Evolutionary conservation across 1,140 invertebrate species (phyloP).

Genomic region (Mactra quadrangularis): DNA sequence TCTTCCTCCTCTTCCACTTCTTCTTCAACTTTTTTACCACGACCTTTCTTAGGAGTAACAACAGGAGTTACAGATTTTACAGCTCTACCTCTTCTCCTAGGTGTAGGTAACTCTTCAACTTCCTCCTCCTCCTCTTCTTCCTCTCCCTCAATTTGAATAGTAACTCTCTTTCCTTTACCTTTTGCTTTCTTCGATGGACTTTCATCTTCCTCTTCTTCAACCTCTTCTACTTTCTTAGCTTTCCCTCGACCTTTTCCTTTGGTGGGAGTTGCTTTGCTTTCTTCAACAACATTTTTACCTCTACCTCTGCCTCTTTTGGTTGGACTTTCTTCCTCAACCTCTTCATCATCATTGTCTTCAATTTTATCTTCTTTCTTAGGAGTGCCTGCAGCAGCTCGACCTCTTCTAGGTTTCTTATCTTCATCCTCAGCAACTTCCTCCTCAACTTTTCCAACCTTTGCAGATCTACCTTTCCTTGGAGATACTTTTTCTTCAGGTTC

Average conservation of each 20-base stretch:
- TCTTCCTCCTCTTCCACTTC: slow-evolving; percentile 55
- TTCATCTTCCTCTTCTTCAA: slow-evolving; percentile 44
- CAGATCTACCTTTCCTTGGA: slow-evolving; percentile 43
- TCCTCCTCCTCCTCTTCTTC: slow-evolving; percentile 53
- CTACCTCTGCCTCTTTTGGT: slow-evolving; percentile 51
- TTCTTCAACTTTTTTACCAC: slow-evolving; percentile 28
- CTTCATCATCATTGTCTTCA: slow-evolving; percentile 58
- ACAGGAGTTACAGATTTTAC: slow-evolving; percentile 12
- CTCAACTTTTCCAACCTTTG: slow-evolving; percentile 44
- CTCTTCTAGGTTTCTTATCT: slow-evolving; percentile 38
- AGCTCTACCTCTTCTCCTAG: slow-evolving; percentile 48
- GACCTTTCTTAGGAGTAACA: slow-evolving; percentile 36
- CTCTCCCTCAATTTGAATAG: slow-evolving; percentile 51
- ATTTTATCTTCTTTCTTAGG: slow-evolving; percentile 60
- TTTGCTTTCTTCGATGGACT: slow-evolving; percentile 30
- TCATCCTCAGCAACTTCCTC: slow-evolving; percentile 43
- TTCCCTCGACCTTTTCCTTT: slow-evolving; percentile 35
- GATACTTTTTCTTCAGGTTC: slow-evolving; percentile 49
- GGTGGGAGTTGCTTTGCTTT: slow-evolving; percentile 37
- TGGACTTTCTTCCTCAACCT: slow-evolving; percentile 43
- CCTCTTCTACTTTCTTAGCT: slow-evolving; percentile 49
- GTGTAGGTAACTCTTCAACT: slow-evolving; percentile 28
- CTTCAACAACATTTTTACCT: slow-evolving; percentile 46
- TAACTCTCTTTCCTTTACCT: slow-evolving; percentile 51
- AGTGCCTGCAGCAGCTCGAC: slow-evolving; percentile 14